A percentile compares a stretch with the other conserved stretches of the same genome.
Conservation (phyloP, 1,140 invertebrate genomes). For the Samia ricini region DNA sequence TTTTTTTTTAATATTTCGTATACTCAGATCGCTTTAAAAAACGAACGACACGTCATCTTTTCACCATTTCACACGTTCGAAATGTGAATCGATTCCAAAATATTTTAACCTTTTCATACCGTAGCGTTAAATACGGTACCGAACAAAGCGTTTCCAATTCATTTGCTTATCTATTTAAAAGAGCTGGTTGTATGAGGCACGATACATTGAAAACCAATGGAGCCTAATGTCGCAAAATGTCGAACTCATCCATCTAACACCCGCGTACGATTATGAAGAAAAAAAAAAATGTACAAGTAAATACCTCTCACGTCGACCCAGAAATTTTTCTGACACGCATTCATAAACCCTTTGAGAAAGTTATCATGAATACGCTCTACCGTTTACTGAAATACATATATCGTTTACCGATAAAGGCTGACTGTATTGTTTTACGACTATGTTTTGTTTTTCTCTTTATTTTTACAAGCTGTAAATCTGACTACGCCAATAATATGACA, state of each 20-base stretch:
- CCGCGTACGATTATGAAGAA: constrained; percentile 43
- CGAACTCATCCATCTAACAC: constrained; percentile 51
- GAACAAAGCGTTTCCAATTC: constrained; percentile 68
- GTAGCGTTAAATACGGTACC: constrained; percentile 26
- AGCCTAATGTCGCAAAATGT: constrained; percentile 73
- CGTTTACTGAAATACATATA: constrained; percentile 8
- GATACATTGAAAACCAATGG: constrained; percentile 68
- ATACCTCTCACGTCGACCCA: constrained; percentile 32
- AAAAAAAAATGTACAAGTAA: constrained; percentile 54
- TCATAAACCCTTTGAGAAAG: constrained; percentile 12
- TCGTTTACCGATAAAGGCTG: constrained; percentile 8
- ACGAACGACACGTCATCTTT: not conserved
- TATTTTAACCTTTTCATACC: constrained; percentile 24
- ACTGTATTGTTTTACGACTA: constrained; percentile 1
- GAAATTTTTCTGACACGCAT: not conserved
- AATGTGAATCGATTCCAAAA: constrained; percentile 16
- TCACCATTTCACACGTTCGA: not conserved
- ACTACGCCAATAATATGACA: constrained; percentile 2
- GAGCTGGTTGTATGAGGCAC: constrained; percentile 52
- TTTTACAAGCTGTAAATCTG: constrained; percentile 1
- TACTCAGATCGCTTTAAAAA: not conserved
- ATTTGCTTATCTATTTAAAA: constrained; percentile 75
- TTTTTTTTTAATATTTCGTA: too few species aligned
- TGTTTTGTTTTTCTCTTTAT: constrained; percentile 3
- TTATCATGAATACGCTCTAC: not conserved